Evolutionary conservation across 1,140 invertebrate species (phyloP).

Genomic region (Dryas iulia): DNA sequence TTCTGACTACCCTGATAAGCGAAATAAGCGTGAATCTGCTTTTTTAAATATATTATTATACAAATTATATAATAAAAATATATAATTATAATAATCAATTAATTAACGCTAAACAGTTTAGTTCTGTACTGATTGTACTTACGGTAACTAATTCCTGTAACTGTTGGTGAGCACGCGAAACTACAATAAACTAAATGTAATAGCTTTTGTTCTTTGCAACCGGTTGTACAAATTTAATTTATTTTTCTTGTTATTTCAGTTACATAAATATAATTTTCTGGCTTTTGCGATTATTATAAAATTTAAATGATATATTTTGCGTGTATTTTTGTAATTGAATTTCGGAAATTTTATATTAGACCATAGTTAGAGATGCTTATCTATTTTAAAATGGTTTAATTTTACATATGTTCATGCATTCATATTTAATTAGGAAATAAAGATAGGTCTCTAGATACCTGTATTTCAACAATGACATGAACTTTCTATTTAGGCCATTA

Average conservation of each 20-base stretch:
- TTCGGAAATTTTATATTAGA: neutral
- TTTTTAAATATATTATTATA: neutral
- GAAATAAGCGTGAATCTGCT: too few species aligned
- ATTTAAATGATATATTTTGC: neutral
- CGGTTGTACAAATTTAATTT: slow-evolving; percentile 26
- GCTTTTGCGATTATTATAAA: too few species aligned
- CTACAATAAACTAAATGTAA: slow-evolving; percentile 24
- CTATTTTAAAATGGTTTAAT: too few species aligned
- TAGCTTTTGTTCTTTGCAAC: slow-evolving; percentile 27
- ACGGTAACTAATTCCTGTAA: slow-evolving; percentile 25
- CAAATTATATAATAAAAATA: neutral
- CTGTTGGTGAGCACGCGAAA: slow-evolving; percentile 17
- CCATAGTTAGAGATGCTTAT: too few species aligned
- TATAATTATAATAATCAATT: neutral
- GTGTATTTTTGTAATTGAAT: too few species aligned
- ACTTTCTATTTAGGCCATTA: too few species aligned
- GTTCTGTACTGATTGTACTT: slow-evolving; percentile 14
- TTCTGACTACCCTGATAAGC: too few species aligned
- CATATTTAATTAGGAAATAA: too few species aligned
- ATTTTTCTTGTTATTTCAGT: neutral
- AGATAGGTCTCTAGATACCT: too few species aligned
- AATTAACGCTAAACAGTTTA: neutral
- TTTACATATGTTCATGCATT: too few species aligned
- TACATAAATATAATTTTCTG: too few species aligned
- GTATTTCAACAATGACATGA: too few species aligned